Evolutionary conservation across 2,113 vertebrate species (phyloP), one percentile per base, ranked within the genome.

Genomic region (Geothlypis trichas): DNA sequence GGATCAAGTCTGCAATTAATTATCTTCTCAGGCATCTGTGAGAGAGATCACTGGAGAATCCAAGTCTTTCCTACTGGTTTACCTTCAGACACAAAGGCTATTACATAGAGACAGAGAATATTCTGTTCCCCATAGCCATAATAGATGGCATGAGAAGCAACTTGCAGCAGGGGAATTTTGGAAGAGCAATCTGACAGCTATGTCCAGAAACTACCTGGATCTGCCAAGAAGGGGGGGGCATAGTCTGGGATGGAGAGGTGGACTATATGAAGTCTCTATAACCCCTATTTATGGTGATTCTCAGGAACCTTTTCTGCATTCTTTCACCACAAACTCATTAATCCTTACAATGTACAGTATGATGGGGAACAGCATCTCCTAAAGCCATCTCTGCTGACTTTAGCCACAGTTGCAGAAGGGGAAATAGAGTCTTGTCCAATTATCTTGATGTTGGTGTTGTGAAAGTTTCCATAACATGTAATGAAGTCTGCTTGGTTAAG

Each of bases 401-500:
- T 82, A 92, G 68, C 35, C 57, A 81, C 52, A 65, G 61, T 27
- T 86, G 69, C 66, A 95, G 80, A 87, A 89, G 2, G 54, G 52
- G 61, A 89, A 79, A 73, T 6, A 78, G 57, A 72, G 16, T 80
- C 90, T 69, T 93, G 72, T 67, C 75, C 63, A 84, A 65, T 71
- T 89, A 77, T 87, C 68, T 28, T 86, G 63, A 67, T 93, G 35
- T 4, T 77, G 59, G 42, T 83, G 31, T 84, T 88, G 79, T 93
- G 82, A 91, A 97, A 96, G 67, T 83, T 96, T 93, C 88, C 79
- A 37, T 66, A 78, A 88, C 33, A 27, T 63, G 67, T 47, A 87
- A 76, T 37, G 75, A 89, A 80, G 58, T 22, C 54, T 71, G 23
- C 37, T 47, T 88, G 82, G 42, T 86, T 84, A 83, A 44, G 46